A percentile compares a stretch with the other conserved stretches of the same genome.
Evolutionary conservation across 1,140 invertebrate genomes (phyloP).

Genomic region (Daktulosphaira vitifoliae): DNA sequence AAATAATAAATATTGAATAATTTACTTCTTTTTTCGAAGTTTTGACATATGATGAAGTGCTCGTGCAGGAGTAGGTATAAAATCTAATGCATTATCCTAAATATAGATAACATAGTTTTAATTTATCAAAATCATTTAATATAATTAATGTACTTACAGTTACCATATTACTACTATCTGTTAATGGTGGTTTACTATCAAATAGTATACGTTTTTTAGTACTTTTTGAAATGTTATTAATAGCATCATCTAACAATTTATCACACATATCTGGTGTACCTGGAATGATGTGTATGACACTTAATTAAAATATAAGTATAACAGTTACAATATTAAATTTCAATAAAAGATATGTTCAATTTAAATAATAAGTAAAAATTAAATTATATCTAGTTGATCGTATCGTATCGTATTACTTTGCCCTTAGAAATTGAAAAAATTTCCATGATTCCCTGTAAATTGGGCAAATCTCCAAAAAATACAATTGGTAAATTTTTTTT

Average conservation of each 20-base stretch:
- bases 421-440: no score
- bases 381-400: no score
- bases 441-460: no score
- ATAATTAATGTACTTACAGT: background rate
- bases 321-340: no score
- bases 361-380: no score
- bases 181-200: slow-evolving; percentile 10
- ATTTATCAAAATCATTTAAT: background rate
- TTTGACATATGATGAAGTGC: background rate
- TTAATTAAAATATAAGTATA: background rate
- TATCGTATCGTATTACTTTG: no score
- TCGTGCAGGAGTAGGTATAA: background rate
- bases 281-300: no score
- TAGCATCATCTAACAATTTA: background rate
- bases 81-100: background rate
- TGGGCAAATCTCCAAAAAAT: no score
- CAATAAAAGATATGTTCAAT: no score
- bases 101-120: background rate
- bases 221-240: slow-evolving; percentile 7
- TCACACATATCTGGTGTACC: background rate
- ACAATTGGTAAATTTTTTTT: no score
- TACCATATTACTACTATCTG: slow-evolving; percentile 5
- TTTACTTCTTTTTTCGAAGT: slow-evolving; percentile 5
- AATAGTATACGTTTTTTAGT: slow-evolving; percentile 9
- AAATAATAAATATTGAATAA: background rate